Evolutionary conservation across 2,797 vertebrate genomes (phyloP), one percentile per base, ranked within the genome.

Genomic region (Hypotaenidia okinawae): DNA sequence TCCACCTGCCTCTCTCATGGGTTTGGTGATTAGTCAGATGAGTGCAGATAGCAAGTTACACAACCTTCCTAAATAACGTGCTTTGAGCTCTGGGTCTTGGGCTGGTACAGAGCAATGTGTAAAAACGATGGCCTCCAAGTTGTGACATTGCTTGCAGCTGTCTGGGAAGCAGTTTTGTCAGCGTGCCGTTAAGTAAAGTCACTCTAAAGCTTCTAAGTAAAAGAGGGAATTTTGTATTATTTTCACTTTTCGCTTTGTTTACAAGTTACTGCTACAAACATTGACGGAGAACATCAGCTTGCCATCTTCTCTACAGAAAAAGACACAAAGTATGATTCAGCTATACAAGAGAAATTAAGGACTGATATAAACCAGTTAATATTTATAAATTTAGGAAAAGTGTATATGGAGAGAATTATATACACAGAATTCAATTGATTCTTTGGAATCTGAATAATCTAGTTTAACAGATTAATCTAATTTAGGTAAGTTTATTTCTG

Each of bases 11-110:
- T 85, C 79, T 89, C 68, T 94, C 86, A 70, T 0, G 0, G 94
- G 94, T 94, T 94, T 94, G 75, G 1, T 75, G 81, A 77, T 96
- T 87, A 85, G 57, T 88, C 90, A 93, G 95, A 9, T 72, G 24
- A 93, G 37, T 84, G 76, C 69, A 94, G 93, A 66, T 57, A 86
- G 80, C 19, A 28, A 79, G 58, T 95, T 94, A 51, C 0, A 1
- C 62, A 92, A 90, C 39, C 24, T 58, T 51, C n/a, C 51, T 39
- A 82, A 90, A 80, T n/a, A 22, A 35, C 0, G 16, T 77, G 87
- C 74, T 89, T 80, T 64, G 91, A 85, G 84, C 82, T 83, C 59
- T 33, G 57, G 52, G 57, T 77, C 85, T 77, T 82, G 43, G 32
- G 57, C 74, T 80, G 17, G 2, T 84, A 74, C 47, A 28, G 62